A percentile compares a stretch with the other conserved stretches of the same genome.
Conservation (phyloP, 2,888 invertebrate species). For the Nemoura dubitans region DNA sequence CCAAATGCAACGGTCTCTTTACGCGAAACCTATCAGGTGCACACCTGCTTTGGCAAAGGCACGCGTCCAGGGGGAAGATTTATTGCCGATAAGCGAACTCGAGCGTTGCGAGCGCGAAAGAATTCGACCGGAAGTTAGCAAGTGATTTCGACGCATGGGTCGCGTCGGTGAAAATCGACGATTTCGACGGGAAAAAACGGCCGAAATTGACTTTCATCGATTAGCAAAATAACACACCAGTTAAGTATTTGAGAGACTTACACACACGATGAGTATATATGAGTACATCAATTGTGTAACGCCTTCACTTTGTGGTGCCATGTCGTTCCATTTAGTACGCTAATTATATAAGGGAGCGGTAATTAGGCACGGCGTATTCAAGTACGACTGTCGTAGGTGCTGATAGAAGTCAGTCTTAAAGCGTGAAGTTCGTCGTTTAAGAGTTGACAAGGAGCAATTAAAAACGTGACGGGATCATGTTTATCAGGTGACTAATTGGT, state of each 20-base stretch:
- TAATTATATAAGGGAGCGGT: not conserved
- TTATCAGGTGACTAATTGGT: not conserved
- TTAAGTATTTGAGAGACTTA: no score
- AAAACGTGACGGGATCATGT: not conserved
- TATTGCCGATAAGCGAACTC: no score
- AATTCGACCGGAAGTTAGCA: not conserved
- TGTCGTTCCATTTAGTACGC: no score
- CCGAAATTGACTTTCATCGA: not conserved
- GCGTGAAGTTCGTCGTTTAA: not conserved
- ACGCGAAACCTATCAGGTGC: no score
- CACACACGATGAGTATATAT: no score
- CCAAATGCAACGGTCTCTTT: no score
- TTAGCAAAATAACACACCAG: not conserved
- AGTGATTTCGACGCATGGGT: not conserved
- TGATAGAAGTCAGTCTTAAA: not conserved
- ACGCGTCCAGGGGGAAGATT: no score
- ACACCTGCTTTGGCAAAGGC: no score
- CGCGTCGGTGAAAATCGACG: not conserved
- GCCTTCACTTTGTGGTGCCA: no score
- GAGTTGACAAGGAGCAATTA: not conserved
- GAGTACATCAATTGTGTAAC: no score
- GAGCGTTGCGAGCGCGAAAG: not conserved
- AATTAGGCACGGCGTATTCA: not conserved
- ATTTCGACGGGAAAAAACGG: not conserved
- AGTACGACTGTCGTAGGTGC: no score